Base-by-base conservation (phyloP, 2,888 invertebrate species). In the Digitonthophagus gazella region DNA sequence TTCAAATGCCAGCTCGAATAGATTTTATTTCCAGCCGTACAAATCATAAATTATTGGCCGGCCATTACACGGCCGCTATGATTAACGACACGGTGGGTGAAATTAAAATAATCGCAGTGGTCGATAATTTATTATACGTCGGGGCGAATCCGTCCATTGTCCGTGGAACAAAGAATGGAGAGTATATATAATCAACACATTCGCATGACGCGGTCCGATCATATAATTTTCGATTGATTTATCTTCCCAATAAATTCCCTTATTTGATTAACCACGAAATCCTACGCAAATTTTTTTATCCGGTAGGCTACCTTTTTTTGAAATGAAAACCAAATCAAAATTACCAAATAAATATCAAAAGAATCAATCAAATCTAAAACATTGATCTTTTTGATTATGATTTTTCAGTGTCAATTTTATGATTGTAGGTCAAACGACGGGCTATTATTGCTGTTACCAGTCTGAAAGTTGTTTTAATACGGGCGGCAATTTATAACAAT, bases 61-160 rank as follows among this genome's bases (percentile, higher is more conserved):
- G 28, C 28, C 28, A 44, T 44, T 44, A 44, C 28, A 44, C 28
- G 28, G 28, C 28, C 28, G 28, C 28, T 44, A 44, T 44, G 28
- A 44, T 44, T 44, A 44, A 44, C 28, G 28, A 44, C 28, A 61
- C 61, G 20, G 20, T 61, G 61, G 19, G 19, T 61, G 19, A 61
- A 61, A 61, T 61, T 61, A 19, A 61, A 61, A 61, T 61, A 61
- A 61, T 61, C 61, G 61, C 28, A 44, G 28, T 44, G 28, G 20
- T 61, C 61, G 61, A 61, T 61, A 61, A 61, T 61, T 61, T 20
- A 18, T 18, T 61, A 61, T 61, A 19, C 18, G 61, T 19, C 18
- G 19, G 61, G 61, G 28, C 28, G 28, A 44, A 44, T 44, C 61
- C 18, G 61, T 18, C 61, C 20, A 61, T 61, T 61, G 61, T 61